A percentile compares a stretch with the other conserved stretches of the same genome.
Evolutionary conservation across 2,888 invertebrate species (phyloP).

Genomic region (Cinara cedri): DNA sequence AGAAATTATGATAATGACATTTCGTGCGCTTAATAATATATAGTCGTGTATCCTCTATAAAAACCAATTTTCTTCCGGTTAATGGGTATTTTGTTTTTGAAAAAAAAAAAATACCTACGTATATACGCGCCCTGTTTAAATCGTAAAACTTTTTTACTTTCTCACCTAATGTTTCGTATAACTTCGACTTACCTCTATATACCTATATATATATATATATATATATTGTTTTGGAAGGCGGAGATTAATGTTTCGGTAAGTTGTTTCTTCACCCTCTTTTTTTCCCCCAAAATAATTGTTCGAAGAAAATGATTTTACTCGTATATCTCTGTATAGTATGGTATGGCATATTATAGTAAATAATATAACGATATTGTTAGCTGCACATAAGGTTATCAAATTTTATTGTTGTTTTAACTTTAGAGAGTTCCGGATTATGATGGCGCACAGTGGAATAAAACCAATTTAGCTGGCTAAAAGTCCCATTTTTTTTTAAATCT

Average conservation of each 20-base stretch:
- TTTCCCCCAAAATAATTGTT: too few relatives aligned
- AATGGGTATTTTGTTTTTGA: slow-evolving; percentile 23
- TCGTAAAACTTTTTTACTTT: slow-evolving; percentile 31
- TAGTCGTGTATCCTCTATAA: background rate
- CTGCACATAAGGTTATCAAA: too few relatives aligned
- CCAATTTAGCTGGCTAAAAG: too few relatives aligned
- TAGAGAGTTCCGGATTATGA: too few relatives aligned
- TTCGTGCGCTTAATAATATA: background rate
- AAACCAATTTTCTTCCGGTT: slow-evolving; percentile 41
- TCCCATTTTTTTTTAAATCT: too few relatives aligned
- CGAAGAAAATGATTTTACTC: background rate
- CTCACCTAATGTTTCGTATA: background rate
- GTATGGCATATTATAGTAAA: too few relatives aligned
- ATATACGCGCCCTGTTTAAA: background rate
- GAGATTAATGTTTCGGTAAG: background rate
- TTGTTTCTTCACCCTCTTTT: too few relatives aligned
- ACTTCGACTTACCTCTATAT: background rate
- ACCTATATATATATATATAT: background rate
- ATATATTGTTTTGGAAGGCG: background rate
- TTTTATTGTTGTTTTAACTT: too few relatives aligned
- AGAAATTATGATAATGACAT: slow-evolving; percentile 28
- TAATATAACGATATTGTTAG: background rate
- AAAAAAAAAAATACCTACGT: background rate
- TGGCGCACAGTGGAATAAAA: too few relatives aligned
- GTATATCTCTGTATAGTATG: background rate